Evolutionary conservation across 2,113 vertebrate species (phyloP).

Genomic region (Sturnira hondurensis): DNA sequence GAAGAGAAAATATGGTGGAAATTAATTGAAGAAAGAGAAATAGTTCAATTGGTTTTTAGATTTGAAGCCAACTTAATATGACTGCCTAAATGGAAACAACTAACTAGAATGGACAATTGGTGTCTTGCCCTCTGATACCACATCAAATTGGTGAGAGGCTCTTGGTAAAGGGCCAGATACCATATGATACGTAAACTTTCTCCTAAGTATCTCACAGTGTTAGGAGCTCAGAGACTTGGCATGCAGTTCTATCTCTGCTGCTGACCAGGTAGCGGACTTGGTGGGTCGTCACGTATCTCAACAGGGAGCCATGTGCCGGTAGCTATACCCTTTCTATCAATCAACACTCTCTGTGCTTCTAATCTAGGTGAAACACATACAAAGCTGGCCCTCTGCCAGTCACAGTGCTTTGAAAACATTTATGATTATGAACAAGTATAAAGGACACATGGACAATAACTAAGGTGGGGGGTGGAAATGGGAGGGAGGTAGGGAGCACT

Average conservation of each 20-base stretch:
- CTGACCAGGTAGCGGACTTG: neutral
- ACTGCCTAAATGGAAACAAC: neutral
- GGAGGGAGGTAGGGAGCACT: too few species aligned
- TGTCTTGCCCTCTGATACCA: neutral
- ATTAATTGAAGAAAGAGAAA: neutral
- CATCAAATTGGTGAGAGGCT: neutral
- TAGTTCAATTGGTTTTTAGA: neutral
- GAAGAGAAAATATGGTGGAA: neutral
- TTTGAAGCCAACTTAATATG: neutral
- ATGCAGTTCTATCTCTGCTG: neutral
- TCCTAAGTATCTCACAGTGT: neutral
- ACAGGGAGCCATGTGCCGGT: neutral
- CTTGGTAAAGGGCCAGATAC: neutral
- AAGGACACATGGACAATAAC: too few species aligned
- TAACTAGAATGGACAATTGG: neutral
- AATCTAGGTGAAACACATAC: neutral
- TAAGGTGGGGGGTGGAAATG: too few species aligned
- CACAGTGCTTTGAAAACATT: neutral
- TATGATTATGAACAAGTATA: too few species aligned
- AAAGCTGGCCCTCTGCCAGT: neutral
- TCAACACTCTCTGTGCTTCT: neutral
- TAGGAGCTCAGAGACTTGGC: neutral
- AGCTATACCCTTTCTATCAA: neutral
- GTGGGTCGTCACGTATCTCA: neutral
- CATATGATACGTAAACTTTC: neutral